Evolutionary conservation across 2,888 invertebrate species (phyloP), one percentile per base, ranked within the genome.

Genomic region (Parapristionchus giblindavisi): DNA sequence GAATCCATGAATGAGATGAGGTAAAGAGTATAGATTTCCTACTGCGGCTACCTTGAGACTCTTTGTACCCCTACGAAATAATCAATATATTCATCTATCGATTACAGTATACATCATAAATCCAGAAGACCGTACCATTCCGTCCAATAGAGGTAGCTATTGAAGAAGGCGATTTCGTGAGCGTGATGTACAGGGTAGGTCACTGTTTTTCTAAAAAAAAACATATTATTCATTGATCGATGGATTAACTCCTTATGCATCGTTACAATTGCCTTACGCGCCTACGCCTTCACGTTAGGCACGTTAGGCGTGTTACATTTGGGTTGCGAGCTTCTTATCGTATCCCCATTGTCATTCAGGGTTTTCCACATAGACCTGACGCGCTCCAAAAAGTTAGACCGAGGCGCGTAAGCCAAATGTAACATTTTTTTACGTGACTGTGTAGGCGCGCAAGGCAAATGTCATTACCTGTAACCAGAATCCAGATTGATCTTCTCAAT

Each of bases 401-500:
- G n/a, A n/a, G n/a, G n/a, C n/a, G n/a, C n/a, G n/a, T n/a, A n/a
- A n/a, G n/a, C n/a, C n/a, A n/a, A n/a, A n/a, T n/a, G n/a, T n/a
- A n/a, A n/a, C n/a, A n/a, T n/a, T n/a, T n/a, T n/a, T n/a, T n/a
- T n/a, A n/a, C n/a, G n/a, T n/a, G n/a, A n/a, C n/a, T n/a, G n/a
- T n/a, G n/a, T n/a, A n/a, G n/a, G n/a, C n/a, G n/a, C n/a, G n/a
- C n/a, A n/a, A n/a, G n/a, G n/a, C n/a, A n/a, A n/a, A n/a, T n/a
- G n/a, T n/a, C n/a, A n/a, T 5, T 6, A 77, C 77, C 79, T 66
- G 51, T 80, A 77, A 21, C 66, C 66, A 27, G 77, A 79, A 27
- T 79, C 76, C 21, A 83, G 58, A 73, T 82, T 79, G 66, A 83
- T 68, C 66, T 79, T 63, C 65, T 84, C 83, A 60, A 84, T 84